Conservation (phyloP, 2,797 vertebrate species). For the Tamandua tetradactyla region DNA sequence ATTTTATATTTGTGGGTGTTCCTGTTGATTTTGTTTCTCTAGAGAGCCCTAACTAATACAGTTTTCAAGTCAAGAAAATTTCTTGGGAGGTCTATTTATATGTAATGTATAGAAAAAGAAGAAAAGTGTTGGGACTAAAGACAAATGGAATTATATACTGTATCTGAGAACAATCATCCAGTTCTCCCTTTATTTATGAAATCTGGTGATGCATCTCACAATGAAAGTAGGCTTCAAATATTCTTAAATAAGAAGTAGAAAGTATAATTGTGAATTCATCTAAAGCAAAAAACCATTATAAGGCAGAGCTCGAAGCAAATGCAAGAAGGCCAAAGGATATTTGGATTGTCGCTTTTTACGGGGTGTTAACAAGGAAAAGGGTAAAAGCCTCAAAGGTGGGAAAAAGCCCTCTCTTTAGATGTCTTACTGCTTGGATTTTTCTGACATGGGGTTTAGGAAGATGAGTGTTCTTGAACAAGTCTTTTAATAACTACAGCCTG, state of each 20-base stretch:
- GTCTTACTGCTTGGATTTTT: conserved; percentile 73
- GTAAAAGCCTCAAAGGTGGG: neutral
- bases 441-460: conserved; percentile 71
- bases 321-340: conserved; percentile 22
- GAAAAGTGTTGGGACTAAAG: neutral
- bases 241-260: neutral
- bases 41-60: too few species aligned
- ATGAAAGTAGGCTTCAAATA: neutral
- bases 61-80: neutral
- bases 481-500: conserved; percentile 73
- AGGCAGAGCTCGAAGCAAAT: conserved; percentile 25
- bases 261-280: neutral
- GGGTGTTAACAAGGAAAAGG: conserved; percentile 71
- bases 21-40: too few species aligned
- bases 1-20: too few species aligned
- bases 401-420: conserved; percentile 55
- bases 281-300: neutral
- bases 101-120: neutral
- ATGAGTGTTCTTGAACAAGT: conserved; percentile 72
- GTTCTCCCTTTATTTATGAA: neutral
- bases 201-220: neutral
- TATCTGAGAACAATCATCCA: neutral
- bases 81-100: neutral
- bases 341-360: conserved; percentile 63
- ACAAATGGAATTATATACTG: neutral